Base-by-base conservation (phyloP, 2,113 vertebrate species). In the Australoheros scitulus region DNA sequence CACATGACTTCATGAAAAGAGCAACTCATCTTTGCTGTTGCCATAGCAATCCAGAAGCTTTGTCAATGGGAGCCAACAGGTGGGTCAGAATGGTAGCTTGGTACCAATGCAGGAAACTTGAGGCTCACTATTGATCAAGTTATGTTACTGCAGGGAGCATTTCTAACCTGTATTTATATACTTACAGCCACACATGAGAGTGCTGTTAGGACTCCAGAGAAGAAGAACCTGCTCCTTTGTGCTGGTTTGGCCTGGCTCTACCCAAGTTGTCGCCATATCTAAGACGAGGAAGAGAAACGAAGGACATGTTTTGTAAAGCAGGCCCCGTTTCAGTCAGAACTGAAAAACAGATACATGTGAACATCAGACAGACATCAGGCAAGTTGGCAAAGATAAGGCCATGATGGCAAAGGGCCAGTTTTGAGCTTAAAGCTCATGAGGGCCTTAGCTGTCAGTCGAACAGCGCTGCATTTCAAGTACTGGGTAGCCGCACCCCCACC, bases 141-240 rank as follows among this genome's bases (percentile, higher is more conserved):
- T 5, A n/a, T 47, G 59, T 55, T 38, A n/a, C 24, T 34, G 4
- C 9, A 72, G 61, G 20, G 3, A 55, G 50, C 58, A 29, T 6
- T 26, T 77, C 38, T 80, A 57, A 15, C n/a, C 17, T 32, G 29
- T 0, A 10, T 26, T 29, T 22, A 7, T 10, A 52, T 60, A 97
- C 97, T 96, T 95, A 99, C 98, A 79, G 96, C 96, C 79, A 99
- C 96, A 57, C 95, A 96, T 2, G 96, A 96, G 86, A 99, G 94
- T 34, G 97, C 96, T 36, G 97, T 97, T 76, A 99, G 92, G 64
- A 99, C 97, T 5, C 98, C 97, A 0, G 97, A 97, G 89, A 97
- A 98, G 95, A 99, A 98, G 17, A 97, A 96, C 96, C 95, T 1
- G 92, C 89, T 92, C 94, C 93, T 87, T 93, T 95, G 76, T 94